Conservation (phyloP, 1,140 invertebrate genomes). For the Idris sp. region DNA sequence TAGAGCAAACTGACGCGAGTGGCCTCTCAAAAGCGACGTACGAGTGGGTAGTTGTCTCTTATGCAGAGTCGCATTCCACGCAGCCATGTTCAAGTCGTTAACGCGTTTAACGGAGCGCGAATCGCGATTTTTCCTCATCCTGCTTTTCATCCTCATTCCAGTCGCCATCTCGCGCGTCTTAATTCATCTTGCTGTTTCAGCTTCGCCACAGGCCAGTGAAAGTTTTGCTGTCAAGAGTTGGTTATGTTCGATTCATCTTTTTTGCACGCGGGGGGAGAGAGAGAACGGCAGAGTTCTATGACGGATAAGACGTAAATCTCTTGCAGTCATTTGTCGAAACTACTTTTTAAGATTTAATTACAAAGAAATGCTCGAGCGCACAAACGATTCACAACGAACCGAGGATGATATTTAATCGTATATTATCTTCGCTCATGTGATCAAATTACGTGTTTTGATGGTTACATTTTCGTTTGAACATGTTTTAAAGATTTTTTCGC, state of each 20-base stretch:
- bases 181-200: conserved; percentile 36
- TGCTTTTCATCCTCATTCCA: conserved; percentile 41
- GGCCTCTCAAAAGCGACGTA: conserved; percentile 25
- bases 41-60: conserved; percentile 31
- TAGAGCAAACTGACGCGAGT: conserved; percentile 33
- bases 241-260: conserved; percentile 45
- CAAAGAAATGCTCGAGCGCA: conserved; percentile 33
- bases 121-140: conserved; percentile 64
- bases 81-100: conserved; percentile 63
- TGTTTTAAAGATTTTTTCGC: neutral
- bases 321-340: conserved; percentile 35
- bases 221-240: conserved; percentile 28
- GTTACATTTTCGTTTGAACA: conserved; percentile 2
- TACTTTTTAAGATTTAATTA: conserved; percentile 48
- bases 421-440: conserved; percentile 33
- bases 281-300: conserved; percentile 2
- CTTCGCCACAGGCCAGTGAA: conserved; percentile 45
- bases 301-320: conserved; percentile 29
- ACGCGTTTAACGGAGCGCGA: conserved; percentile 69
- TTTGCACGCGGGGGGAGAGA: neutral
- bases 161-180: conserved; percentile 37
- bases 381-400: conserved; percentile 32
- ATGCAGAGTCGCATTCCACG: conserved; percentile 57
- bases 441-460: conserved; percentile 22
- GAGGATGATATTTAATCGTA: conserved; percentile 29